Evolutionary conservation across 2,797 vertebrate genomes (phyloP).

Genomic region (Danio jaintianensis): DNA sequence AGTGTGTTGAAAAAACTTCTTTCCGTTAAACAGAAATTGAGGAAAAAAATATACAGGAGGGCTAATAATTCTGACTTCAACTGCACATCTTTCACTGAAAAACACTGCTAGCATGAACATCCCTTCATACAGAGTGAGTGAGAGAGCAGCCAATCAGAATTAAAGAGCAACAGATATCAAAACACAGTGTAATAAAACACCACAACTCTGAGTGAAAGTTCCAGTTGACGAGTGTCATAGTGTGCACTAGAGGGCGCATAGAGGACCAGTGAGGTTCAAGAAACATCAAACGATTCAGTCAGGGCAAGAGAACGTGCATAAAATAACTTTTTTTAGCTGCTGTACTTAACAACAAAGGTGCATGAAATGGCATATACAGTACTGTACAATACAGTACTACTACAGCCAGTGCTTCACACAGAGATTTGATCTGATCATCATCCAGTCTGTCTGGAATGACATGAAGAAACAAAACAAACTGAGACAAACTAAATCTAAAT

Average conservation of each 20-base stretch:
- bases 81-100: background rate
- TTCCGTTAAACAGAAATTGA: too few relatives aligned
- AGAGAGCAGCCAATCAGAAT: background rate
- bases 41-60: too few relatives aligned
- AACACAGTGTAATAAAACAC: background rate
- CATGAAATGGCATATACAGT: background rate
- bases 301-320: background rate
- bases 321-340: background rate
- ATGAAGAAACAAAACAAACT: too few relatives aligned
- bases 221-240: background rate
- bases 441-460: too few relatives aligned
- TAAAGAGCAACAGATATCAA: background rate
- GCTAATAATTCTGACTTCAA: background rate
- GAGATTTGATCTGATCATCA: too few relatives aligned
- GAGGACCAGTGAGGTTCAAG: background rate
- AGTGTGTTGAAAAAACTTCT: too few relatives aligned
- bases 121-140: background rate
- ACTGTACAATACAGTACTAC: too few relatives aligned
- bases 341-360: background rate
- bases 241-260: constrained; percentile 19
- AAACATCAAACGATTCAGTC: background rate
- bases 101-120: background rate
- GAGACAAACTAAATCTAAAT: too few relatives aligned
- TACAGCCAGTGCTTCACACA: too few relatives aligned
- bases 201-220: background rate